phyloP scores from a whole-genome alignment of 2,797 vertebrate genomes.

The Alca torda region DNA sequence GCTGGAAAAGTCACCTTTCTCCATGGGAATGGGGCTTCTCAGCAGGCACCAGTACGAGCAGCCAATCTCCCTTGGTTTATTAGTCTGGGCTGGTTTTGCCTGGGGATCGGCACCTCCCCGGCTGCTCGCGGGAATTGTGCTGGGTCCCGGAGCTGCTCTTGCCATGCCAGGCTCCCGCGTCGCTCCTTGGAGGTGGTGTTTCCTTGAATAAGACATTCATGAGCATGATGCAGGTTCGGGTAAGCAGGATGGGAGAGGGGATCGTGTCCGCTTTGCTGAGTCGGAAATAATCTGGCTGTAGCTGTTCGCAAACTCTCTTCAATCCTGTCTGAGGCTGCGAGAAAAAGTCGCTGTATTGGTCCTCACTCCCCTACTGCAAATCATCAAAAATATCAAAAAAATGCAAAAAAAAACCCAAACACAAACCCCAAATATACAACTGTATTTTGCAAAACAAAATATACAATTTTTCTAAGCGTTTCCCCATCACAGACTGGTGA shows the following conservation, averaged over 20 bases:
- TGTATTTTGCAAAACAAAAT: neutral
- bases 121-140: neutral
- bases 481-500: neutral
- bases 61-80: neutral
- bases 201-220: neutral
- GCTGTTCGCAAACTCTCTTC: neutral
- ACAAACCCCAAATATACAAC: neutral
- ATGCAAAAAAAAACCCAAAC: no score
- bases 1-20: neutral
- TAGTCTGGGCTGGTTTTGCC: neutral
- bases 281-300: neutral
- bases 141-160: neutral
- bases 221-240: neutral
- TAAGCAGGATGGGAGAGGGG: neutral
- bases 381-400: neutral
- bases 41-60: neutral
- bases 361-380: neutral
- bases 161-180: fast-evolving
- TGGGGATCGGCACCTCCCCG: neutral
- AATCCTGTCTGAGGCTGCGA: neutral
- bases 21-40: neutral
- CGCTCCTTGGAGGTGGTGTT: neutral
- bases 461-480: neutral
- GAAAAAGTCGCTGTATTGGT: neutral
- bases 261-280: fast-evolving